Percentiles rank a stretch among this genome's conserved stretches.
phyloP scores from a whole-genome alignment of 2,113 vertebrate genomes.

The Tychaedon coryphoeus region DNA sequence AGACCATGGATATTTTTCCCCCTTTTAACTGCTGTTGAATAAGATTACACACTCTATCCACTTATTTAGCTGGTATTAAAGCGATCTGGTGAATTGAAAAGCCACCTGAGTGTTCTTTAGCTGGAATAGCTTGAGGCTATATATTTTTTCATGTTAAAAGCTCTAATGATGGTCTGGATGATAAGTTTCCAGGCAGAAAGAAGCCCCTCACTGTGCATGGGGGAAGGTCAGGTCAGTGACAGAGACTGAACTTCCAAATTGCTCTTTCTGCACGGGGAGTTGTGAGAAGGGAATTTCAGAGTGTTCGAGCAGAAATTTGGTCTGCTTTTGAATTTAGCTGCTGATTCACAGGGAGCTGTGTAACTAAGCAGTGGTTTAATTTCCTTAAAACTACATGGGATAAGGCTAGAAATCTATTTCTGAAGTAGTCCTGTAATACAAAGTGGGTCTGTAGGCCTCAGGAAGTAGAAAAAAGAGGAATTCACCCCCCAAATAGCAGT shows the following conservation, averaged over 20 bases:
- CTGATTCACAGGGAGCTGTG: background rate
- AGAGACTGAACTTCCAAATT: conserved; percentile 43
- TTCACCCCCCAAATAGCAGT: background rate
- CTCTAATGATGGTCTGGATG: conserved; percentile 54
- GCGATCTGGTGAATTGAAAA: conserved; percentile 39
- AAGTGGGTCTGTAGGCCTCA: background rate
- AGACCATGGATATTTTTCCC: background rate
- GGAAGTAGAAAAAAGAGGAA: background rate
- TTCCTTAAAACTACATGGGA: background rate
- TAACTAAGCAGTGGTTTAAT: background rate
- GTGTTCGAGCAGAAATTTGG: background rate
- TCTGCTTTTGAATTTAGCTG: conserved; percentile 18
- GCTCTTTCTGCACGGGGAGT: conserved; percentile 22
- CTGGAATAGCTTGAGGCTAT: conserved; percentile 9
- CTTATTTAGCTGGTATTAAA: conserved; percentile 39
- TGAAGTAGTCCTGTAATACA: background rate
- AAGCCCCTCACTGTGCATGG: background rate
- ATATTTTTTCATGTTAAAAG: conserved; percentile 58
- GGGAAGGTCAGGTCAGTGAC: conserved; percentile 37
- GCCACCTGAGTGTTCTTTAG: conserved; percentile 43
- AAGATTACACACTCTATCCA: conserved; percentile 11
- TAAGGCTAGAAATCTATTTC: background rate
- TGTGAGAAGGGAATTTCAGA: conserved; percentile 17
- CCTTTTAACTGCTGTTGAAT: conserved; percentile 36
- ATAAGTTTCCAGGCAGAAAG: conserved; percentile 38